These are phyloP conservation scores for Hemicordylus capensis DNA, from an alignment of 2,113 vertebrate species.

Conservation along the genomic window DNA sequence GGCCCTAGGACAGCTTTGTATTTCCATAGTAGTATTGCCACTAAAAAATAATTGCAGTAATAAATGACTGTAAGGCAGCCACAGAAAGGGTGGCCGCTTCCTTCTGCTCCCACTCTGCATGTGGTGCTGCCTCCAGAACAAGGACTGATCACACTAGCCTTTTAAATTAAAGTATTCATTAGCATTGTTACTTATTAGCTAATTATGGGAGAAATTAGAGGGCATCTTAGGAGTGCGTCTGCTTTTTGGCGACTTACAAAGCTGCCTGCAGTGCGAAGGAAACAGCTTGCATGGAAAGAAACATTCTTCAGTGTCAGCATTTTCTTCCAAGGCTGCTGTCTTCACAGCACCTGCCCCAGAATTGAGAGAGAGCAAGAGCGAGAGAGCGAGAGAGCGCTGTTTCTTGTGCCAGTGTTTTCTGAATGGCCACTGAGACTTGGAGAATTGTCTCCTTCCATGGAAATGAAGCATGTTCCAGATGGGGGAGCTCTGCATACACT, in stretches of 20 bases:
- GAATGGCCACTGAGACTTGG: neutral
- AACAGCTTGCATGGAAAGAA: neutral
- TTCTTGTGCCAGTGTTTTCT: neutral
- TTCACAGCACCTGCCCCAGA: neutral
- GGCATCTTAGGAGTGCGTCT: neutral
- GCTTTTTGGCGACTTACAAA: neutral
- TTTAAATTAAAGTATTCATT: conserved; percentile 29
- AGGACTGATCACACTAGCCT: neutral
- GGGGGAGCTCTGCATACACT: neutral
- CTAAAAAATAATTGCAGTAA: neutral
- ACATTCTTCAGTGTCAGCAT: neutral
- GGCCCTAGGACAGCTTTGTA: neutral
- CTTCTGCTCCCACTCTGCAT: neutral
- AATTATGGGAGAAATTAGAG: conserved; percentile 10
- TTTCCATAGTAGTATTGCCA: neutral
- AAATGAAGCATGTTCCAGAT: neutral
- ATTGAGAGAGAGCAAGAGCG: too few relatives aligned
- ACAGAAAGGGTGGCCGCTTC: neutral
- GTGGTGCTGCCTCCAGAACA: neutral
- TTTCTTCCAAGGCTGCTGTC: neutral
- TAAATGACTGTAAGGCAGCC: neutral
- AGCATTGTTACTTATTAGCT: conserved; percentile 23
- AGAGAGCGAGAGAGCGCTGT: neutral
- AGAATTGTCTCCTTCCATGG: neutral
- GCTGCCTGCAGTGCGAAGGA: neutral